A percentile compares a stretch with the other conserved stretches of the same genome.
Evolutionary conservation across 2,888 invertebrate species (phyloP).

Genomic region (Parnassius mnemosyne): DNA sequence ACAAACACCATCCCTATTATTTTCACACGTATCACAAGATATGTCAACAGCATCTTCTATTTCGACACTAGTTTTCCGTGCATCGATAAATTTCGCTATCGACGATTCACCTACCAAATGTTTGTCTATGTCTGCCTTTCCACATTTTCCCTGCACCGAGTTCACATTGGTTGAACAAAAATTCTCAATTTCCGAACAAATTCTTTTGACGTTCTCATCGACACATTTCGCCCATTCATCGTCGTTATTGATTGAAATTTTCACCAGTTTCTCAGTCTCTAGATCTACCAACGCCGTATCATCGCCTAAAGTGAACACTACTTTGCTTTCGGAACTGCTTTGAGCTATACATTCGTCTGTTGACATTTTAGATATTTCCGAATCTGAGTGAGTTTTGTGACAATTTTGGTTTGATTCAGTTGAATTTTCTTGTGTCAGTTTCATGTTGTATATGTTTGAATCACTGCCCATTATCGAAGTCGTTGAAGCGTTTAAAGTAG

Average conservation of each 20-base stretch:
- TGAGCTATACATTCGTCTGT: constrained; percentile 29
- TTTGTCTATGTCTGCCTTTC: constrained; percentile 39
- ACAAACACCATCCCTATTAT: constrained; percentile 42
- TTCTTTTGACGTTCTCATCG: constrained; percentile 57
- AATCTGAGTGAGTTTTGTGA: constrained; percentile 62
- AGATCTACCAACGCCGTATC: constrained; percentile 39
- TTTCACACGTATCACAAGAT: constrained; percentile 44
- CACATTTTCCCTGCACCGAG: constrained; percentile 13
- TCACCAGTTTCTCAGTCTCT: constrained; percentile 48
- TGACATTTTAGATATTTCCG: constrained; percentile 55
- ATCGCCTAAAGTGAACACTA: constrained; percentile 66
- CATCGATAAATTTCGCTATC: constrained; percentile 42
- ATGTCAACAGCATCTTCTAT: constrained; percentile 36
- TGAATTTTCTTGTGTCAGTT: constrained; percentile 43
- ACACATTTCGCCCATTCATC: constrained; percentile 48
- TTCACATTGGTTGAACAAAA: constrained; percentile 44
- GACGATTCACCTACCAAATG: constrained; percentile 36
- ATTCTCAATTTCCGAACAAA: constrained; percentile 63
- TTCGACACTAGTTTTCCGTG: constrained; percentile 35
- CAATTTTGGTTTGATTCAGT: constrained; percentile 34
- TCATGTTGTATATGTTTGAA: constrained; percentile 70
- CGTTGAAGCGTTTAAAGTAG: constrained; percentile 61
- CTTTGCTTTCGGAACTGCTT: constrained; percentile 41
- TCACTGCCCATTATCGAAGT: constrained; percentile 76
- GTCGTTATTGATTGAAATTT: constrained; percentile 65